These are phyloP conservation scores for Cebus imitator DNA, from an alignment of 2,113 vertebrate species.

Conservation along the genomic window DNA sequence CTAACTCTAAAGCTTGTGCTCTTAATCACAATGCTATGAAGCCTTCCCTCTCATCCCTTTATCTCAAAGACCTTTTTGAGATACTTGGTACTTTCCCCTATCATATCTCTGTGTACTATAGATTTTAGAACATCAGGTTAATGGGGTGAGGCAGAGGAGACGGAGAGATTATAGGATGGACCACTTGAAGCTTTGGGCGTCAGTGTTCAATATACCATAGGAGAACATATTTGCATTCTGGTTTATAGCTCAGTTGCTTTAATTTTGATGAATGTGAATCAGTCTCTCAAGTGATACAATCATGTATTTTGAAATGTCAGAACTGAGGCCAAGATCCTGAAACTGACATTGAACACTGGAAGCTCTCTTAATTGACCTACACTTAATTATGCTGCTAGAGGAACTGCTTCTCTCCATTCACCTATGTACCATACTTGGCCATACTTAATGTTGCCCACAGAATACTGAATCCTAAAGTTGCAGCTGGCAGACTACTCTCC, in stretches of 20 bases:
- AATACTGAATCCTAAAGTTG: not conserved
- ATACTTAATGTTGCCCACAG: not conserved
- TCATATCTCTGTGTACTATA: not conserved
- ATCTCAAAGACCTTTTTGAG: not conserved
- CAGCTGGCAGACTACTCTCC: not conserved
- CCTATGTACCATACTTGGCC: not conserved
- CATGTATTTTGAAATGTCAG: not conserved
- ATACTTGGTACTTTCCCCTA: not conserved
- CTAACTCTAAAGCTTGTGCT: not conserved
- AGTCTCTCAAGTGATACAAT: not conserved
- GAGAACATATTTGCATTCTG: conserved; percentile 38
- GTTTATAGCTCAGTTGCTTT: conserved; percentile 14
- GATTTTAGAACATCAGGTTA: conserved; percentile 13
- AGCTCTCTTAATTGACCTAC: conserved; percentile 27
- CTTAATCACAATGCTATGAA: not conserved
- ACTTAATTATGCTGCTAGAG: not conserved
- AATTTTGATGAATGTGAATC: conserved; percentile 28
- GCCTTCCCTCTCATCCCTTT: not conserved
- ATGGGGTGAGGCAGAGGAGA: not conserved
- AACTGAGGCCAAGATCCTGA: not conserved
- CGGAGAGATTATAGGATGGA: not conserved
- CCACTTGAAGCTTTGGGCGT: not conserved
- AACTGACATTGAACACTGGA: not conserved
- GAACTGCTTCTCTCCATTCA: not conserved
- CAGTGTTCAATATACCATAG: not conserved